phyloP scores from a whole-genome alignment of 1,140 invertebrate species.

The Plutomurus gul region DNA sequence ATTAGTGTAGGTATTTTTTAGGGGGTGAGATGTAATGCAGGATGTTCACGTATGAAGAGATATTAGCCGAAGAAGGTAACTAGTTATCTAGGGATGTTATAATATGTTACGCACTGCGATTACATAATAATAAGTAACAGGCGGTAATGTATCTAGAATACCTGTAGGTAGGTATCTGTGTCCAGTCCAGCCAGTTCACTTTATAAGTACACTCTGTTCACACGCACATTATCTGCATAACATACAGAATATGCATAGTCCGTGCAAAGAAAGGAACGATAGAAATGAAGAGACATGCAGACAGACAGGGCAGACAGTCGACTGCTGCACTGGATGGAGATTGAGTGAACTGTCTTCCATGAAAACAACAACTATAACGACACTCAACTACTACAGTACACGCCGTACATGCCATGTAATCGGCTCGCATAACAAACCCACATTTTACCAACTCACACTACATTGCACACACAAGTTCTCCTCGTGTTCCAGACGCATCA shows the following conservation, averaged over 20 bases:
- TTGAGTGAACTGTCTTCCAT: constrained; percentile 22
- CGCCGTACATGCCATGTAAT: constrained; percentile 13
- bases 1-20: not conserved
- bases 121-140: too few relatives aligned
- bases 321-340: constrained; percentile 9
- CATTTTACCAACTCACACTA: not conserved
- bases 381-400: too few relatives aligned
- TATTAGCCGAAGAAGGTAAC: too few relatives aligned
- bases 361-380: too few relatives aligned
- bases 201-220: too few relatives aligned
- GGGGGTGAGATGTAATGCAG: not conserved
- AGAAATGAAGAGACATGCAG: constrained; percentile 1
- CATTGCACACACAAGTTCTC: not conserved
- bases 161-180: too few relatives aligned
- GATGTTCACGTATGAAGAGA: not conserved
- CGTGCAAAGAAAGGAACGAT: not conserved
- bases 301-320: constrained; percentile 14
- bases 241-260: too few relatives aligned
- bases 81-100: too few relatives aligned
- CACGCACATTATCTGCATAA: too few relatives aligned
- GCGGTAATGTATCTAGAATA: too few relatives aligned
- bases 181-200: too few relatives aligned
- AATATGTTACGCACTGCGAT: too few relatives aligned
- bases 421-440: not conserved
- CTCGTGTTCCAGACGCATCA: not conserved